Percentiles rank a stretch among this genome's conserved stretches.
phyloP scores from a whole-genome alignment of 2,888 invertebrate genomes.

The Eilema griseolum region DNA sequence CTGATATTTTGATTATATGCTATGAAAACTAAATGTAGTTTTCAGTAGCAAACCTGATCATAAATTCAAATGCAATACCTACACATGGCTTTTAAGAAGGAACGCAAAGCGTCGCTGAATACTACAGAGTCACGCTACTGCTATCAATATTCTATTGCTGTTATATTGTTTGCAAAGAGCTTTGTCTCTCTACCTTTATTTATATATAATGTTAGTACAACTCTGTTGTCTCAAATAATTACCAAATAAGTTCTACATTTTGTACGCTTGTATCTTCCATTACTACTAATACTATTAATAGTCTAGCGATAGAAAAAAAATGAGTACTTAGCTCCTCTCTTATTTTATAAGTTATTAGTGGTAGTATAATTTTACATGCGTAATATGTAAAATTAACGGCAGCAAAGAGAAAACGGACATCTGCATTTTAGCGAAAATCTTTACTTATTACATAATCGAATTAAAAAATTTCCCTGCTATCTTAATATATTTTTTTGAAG shows the following conservation, averaged over 20 bases:
- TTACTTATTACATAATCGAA: no score
- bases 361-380: no score
- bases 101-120: conserved; percentile 53
- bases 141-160: conserved; percentile 50
- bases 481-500: no score
- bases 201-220: conserved; percentile 21
- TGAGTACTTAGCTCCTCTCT: no score
- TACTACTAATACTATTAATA: background rate
- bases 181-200: conserved; percentile 34
- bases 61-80: conserved; percentile 66
- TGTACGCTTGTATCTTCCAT: background rate
- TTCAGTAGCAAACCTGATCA: conserved; percentile 54
- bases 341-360: no score
- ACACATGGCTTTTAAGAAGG: conserved; percentile 55
- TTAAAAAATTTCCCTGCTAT: no score
- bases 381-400: no score
- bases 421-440: no score
- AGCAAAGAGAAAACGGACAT: no score
- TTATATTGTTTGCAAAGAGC: conserved; percentile 49
- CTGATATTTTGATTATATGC: conserved; percentile 33
- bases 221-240: background rate
- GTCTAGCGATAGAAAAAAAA: background rate
- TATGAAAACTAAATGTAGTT: conserved; percentile 54
- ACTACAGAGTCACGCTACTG: conserved; percentile 57
- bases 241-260: background rate